Evolutionary conservation across 2,113 vertebrate species (phyloP), one percentile per base, ranked within the genome.

Genomic region (Aythya baeri): DNA sequence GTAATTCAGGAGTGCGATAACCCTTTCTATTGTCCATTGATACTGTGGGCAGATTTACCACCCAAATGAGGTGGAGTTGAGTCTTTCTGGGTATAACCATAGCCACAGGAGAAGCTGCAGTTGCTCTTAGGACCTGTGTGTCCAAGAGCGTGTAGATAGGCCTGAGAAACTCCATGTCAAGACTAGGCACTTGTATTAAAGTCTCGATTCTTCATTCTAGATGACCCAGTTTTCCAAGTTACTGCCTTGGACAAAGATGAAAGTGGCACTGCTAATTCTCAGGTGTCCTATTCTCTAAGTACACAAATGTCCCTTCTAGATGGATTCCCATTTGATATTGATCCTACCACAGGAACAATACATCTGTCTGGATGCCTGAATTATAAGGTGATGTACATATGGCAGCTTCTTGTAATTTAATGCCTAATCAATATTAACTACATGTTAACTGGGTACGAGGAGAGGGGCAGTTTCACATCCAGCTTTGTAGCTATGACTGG

Each of bases 341-440:
- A 62, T 61, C 34, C 29, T 7, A 75, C 49, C 15, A 73, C 72
- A 43, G 94, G 87, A 21, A 88, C 88, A 18, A 97, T 99, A 15
- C 11, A 1, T 15, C 91, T 98, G 13, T 84, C 62, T 2, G 98
- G 98, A 86, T 99, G 98, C 86, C 98, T 98, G 70, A 67, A 98
- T 92, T 98, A 98, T 43, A 96, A 99, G 89, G 98, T 98, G 65
- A 97, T 92, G 61, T 77, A 55, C 41, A 54, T 61, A 75, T 57
- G 38, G 43, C 75, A 78, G 38, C 31, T 72, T 61, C 23, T 72
- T 78, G 17, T 52, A 5, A 12, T 54, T 67, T 66, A 72, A 15
- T 59, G 58, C 13, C 3, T 17, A 50, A 32, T 65, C 26, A 20
- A 4, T 22, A 5, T 41, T 67, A 22, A 41, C 6, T 66, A 18